Percentiles rank a stretch among this genome's conserved stretches.
Evolutionary conservation across 2,797 vertebrate genomes (phyloP).

Genomic region (Gobio occitaniae): DNA sequence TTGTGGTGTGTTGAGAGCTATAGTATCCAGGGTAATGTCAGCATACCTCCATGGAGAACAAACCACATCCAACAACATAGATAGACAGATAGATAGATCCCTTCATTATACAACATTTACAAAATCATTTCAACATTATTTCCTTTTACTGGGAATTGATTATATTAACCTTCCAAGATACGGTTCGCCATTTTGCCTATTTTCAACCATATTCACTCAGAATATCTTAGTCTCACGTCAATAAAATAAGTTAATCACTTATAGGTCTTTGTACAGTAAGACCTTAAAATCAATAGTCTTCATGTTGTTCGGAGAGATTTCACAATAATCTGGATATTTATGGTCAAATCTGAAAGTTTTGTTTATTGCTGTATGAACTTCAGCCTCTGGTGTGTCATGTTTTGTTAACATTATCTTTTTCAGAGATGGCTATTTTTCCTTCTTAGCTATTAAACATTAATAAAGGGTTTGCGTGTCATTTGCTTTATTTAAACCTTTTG

Average conservation of each 20-base stretch:
- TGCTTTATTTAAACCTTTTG: slow-evolving; percentile 1
- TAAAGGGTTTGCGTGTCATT: background rate
- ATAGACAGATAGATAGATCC: background rate
- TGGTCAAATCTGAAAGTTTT: slow-evolving; percentile 1
- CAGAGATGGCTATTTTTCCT: background rate
- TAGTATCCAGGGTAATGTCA: too few species aligned
- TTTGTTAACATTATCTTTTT: slow-evolving; percentile 19
- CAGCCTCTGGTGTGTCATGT: background rate
- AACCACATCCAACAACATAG: too few species aligned
- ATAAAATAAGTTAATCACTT: slow-evolving; percentile 26
- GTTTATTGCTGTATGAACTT: slow-evolving; percentile 22
- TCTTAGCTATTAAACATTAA: slow-evolving; percentile 26
- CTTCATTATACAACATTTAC: background rate
- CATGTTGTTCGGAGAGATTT: background rate
- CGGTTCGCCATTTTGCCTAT: background rate
- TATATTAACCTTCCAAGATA: background rate
- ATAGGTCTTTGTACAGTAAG: background rate
- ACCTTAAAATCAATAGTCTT: slow-evolving; percentile 9
- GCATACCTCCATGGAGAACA: too few species aligned
- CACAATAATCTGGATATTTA: background rate
- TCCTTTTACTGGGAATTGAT: background rate
- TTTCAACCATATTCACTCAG: background rate
- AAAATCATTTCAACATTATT: background rate
- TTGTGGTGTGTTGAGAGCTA: too few species aligned
- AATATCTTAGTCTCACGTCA: background rate